Base-by-base conservation (phyloP, 2,888 invertebrate genomes). In the Volucella bombylans region DNA sequence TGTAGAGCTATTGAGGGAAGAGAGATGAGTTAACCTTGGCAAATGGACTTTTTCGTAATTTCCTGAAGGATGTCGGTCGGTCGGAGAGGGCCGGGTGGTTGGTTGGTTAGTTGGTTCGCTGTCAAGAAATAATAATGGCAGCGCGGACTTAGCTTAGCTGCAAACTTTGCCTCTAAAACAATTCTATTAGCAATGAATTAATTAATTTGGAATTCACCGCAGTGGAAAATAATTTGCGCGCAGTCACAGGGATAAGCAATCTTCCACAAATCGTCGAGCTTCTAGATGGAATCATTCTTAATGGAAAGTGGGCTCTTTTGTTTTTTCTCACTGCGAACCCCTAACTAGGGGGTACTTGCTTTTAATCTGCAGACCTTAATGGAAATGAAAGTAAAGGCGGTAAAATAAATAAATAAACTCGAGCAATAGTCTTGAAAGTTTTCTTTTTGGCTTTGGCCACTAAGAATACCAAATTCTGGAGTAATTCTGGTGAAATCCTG, bases 121-220 rank as follows among this genome's bases (percentile, higher is more conserved):
- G 50, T 57, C 55, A 59, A 50, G 45, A 67, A 71, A 72, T 76
- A 77, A 77, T 59, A 55, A 77, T 62, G 65, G 61, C 61, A 1
- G 6, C 31, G 23, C 6, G 10, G 57, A 69, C 45, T 64, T 45
- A 43, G 12, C n/a, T 31, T 38, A 45, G 72, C 38, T 18, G 23
- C 49, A 65, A 74, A 71, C 14, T 76, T 80, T 47, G 18, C 52
- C 71, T 61, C 65, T 65, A 79, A 80, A 83, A 74, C 74, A 83
- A 83, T 74, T 83, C 80, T 71, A 83, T 83, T 71, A 80, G 83
- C 79, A 61, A 83, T 83, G 79, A 79, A 83, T 83, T 79, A 83
- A 83, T 83, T 83, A 80, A 80, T 80, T 83, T 76, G 47, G 74
- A 71, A 80, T 71, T 79, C 78, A 74, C 83, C 83, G 72, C 83